Conservation (phyloP, 2,113 vertebrate species). For the Pedetes capensis region DNA sequence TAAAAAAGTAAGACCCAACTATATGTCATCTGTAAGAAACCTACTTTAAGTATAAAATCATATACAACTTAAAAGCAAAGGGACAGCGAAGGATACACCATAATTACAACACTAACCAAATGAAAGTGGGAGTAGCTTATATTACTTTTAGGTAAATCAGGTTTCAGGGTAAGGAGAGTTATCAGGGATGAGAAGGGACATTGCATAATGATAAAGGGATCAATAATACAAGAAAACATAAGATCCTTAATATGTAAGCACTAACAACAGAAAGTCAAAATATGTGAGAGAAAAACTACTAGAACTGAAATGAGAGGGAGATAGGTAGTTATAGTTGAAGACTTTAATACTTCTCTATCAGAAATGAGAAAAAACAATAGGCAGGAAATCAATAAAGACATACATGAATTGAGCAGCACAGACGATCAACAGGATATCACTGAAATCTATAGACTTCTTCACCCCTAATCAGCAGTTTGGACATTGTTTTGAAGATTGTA, state of each 20-base stretch:
- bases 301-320: background rate
- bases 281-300: background rate
- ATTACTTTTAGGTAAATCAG: background rate
- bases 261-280: background rate
- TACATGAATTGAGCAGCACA: background rate
- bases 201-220: background rate
- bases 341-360: background rate
- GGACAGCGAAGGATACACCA: background rate
- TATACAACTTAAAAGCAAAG: background rate
- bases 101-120: background rate
- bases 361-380: background rate
- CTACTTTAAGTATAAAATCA: background rate
- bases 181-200: background rate
- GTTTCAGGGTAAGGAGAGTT: background rate
- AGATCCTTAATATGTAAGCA: background rate
- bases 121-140: background rate
- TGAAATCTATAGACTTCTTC: background rate
- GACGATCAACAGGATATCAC: background rate
- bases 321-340: background rate
- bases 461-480: background rate
- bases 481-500: background rate
- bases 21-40: background rate
- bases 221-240: background rate
- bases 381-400: background rate
- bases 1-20: no score